A percentile compares a stretch with the other conserved stretches of the same genome.
Conservation (phyloP, 2,113 vertebrate species). For the Callospermophilus lateralis region DNA sequence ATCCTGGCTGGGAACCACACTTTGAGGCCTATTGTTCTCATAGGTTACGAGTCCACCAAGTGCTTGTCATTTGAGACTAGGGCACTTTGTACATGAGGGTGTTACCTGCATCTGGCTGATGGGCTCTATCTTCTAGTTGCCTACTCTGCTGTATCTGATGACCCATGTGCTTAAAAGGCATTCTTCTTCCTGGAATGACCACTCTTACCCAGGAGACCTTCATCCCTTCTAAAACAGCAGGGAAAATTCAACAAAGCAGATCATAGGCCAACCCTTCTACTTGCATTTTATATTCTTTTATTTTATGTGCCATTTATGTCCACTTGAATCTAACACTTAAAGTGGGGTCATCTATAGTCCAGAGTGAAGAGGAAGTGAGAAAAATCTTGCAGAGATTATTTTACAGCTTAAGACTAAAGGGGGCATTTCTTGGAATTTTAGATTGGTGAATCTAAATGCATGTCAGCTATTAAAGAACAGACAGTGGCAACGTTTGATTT, state of each 20-base stretch:
- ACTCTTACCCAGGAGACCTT: background rate
- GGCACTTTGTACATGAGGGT: background rate
- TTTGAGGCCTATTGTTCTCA: background rate
- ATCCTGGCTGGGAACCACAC: background rate
- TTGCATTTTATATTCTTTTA: background rate
- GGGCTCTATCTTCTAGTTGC: background rate
- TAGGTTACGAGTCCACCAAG: background rate
- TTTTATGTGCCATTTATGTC: background rate
- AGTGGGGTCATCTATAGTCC: conserved; percentile 19
- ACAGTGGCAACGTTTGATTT: conserved; percentile 20
- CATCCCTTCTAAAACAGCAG: background rate
- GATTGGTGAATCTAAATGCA: background rate
- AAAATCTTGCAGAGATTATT: conserved; percentile 25
- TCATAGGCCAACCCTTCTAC: background rate
- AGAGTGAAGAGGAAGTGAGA: background rate
- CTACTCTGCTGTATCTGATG: background rate
- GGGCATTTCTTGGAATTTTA: conserved; percentile 54
- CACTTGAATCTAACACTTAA: background rate
- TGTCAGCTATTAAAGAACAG: conserved; percentile 60
- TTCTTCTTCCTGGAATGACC: background rate
- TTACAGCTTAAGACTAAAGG: conserved; percentile 15
- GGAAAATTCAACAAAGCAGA: background rate
- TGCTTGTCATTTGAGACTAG: background rate
- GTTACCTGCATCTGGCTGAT: background rate
- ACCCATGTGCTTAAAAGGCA: background rate